A percentile compares a stretch with the other conserved stretches of the same genome.
phyloP scores from a whole-genome alignment of 2,797 vertebrate genomes.

The Pitangus sulphuratus region DNA sequence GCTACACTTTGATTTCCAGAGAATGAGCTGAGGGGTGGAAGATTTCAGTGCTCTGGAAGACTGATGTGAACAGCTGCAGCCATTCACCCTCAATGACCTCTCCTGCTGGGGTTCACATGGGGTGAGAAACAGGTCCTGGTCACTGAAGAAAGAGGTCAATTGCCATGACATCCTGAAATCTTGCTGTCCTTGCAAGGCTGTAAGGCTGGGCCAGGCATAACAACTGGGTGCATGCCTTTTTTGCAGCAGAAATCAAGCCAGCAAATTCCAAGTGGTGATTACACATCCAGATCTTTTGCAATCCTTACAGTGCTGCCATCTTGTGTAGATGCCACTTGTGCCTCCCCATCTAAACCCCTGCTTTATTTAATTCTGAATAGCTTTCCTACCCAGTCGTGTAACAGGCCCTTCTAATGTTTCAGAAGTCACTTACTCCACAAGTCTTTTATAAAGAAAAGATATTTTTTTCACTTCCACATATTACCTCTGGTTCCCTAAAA shows the following conservation, averaged over 20 bases:
- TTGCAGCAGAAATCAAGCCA: background rate
- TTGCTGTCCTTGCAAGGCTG: background rate
- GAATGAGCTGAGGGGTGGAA: background rate
- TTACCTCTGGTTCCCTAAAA: background rate
- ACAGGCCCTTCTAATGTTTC: background rate
- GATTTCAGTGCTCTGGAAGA: background rate
- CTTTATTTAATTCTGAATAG: background rate
- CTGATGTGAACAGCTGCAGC: background rate
- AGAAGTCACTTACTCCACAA: background rate
- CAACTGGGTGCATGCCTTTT: background rate
- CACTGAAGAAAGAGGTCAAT: background rate
- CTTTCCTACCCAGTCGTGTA: background rate
- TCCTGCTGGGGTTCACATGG: background rate
- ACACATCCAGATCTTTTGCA: background rate
- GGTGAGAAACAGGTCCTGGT: background rate
- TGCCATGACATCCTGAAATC: background rate
- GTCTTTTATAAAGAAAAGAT: background rate
- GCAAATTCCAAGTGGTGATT: background rate
- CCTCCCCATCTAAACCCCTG: background rate
- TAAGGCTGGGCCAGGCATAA: background rate
- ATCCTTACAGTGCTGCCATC: conserved; percentile 33
- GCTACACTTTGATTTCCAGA: background rate
- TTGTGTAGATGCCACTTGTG: background rate
- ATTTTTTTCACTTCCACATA: background rate
- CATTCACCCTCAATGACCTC: background rate